These are phyloP conservation scores for Ditula angustiorana DNA, from an alignment of 2,888 invertebrate genomes.

Conservation along the genomic window DNA sequence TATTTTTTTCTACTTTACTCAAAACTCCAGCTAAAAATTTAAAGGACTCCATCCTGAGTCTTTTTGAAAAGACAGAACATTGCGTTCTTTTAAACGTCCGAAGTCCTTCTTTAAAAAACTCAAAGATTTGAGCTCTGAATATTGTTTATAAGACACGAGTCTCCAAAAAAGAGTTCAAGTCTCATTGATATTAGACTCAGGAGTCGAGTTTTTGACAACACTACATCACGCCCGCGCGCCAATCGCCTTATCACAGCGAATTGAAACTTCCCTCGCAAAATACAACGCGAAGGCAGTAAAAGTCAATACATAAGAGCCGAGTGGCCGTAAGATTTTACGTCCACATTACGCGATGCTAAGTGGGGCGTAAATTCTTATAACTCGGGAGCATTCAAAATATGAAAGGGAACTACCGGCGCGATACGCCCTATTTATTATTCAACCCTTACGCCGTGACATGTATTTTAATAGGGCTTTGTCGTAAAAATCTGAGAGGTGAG, in stretches of 20 bases:
- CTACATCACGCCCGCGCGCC: no score
- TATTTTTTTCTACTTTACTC: no score
- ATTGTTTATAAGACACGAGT: no score
- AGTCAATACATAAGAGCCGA: constrained; percentile 80
- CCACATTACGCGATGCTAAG: constrained; percentile 77
- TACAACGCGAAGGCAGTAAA: constrained; percentile 57
- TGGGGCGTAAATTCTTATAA: constrained; percentile 85
- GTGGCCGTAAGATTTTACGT: constrained; percentile 83
- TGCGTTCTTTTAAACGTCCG: no score
- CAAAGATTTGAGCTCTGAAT: no score
- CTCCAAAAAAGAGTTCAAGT: neutral
- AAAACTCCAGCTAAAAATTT: no score
- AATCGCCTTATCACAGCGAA: constrained; percentile 46
- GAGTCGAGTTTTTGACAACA: no score
- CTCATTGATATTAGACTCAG: no score
- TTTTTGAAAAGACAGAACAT: no score
- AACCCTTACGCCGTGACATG: constrained; percentile 27
- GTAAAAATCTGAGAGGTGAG: constrained; percentile 27
- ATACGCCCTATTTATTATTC: constrained; percentile 39
- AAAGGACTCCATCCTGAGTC: no score
- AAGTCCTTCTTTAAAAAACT: no score
- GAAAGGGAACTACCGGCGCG: constrained; percentile 56
- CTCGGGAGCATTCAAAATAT: constrained; percentile 82
- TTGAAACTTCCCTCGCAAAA: constrained; percentile 55
- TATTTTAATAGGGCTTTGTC: constrained; percentile 36